Evolutionary conservation across 2,797 vertebrate species (phyloP).

Genomic region (Neopelma chrysocephalum): DNA sequence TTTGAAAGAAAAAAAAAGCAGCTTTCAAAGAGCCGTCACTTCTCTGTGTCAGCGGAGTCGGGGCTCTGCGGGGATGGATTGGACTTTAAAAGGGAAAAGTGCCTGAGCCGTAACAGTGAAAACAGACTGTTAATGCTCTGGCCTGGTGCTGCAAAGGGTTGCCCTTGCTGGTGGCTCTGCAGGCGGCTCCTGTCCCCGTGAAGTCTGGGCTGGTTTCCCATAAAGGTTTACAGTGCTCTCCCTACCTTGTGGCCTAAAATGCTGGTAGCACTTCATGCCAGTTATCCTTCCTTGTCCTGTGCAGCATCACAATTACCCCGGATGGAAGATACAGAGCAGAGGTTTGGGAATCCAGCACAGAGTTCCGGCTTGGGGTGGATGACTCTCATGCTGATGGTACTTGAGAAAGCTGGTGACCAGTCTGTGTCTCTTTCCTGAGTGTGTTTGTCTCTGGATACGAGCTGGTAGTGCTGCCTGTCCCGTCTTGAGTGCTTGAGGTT

Average conservation of each 20-base stretch:
- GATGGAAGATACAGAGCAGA: neutral
- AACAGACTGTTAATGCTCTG: conserved; percentile 31
- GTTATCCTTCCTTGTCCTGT: accelerated
- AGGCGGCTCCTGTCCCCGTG: neutral
- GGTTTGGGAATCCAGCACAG: neutral
- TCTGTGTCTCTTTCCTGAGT: neutral
- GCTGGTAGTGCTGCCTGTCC: neutral
- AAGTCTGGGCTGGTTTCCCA: neutral
- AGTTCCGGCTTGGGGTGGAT: neutral
- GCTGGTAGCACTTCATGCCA: accelerated
- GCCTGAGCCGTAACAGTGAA: neutral
- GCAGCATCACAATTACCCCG: accelerated
- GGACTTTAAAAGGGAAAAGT: neutral
- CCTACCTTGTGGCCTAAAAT: neutral
- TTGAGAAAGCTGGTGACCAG: neutral
- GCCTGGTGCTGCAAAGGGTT: neutral
- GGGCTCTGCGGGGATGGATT: neutral
- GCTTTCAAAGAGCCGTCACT: neutral
- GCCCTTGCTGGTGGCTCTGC: neutral
- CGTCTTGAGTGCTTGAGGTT: neutral
- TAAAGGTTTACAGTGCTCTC: neutral
- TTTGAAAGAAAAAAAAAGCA: neutral
- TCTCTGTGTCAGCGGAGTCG: accelerated
- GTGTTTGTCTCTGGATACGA: accelerated
- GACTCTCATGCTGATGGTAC: neutral